These are phyloP conservation scores for Drosophila eohydei DNA, from an alignment of 2,888 invertebrate genomes.

Conservation along the genomic window DNA sequence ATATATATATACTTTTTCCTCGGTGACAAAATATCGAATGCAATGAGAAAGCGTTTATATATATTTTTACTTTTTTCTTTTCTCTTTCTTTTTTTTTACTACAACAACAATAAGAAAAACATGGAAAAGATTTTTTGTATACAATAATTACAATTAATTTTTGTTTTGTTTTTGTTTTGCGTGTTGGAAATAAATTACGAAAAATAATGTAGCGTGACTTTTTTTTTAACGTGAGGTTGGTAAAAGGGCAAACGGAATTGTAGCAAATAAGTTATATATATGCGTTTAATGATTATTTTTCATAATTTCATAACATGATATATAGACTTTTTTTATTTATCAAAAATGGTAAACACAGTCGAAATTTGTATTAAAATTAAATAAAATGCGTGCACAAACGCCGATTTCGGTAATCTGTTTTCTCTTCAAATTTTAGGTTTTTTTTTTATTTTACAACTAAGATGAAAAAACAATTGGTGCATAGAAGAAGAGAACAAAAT, in stretches of 20 bases:
- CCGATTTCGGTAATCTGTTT: constrained; percentile 61
- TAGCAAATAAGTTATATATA: constrained; percentile 45
- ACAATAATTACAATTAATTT: constrained; percentile 25
- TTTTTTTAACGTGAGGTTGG: constrained; percentile 1
- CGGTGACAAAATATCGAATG: constrained; percentile 19
- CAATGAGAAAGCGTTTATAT: constrained; percentile 21
- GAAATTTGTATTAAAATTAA: constrained; percentile 53
- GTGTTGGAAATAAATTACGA: constrained; percentile 44
- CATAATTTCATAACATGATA: constrained; percentile 48
- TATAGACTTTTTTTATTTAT: constrained; percentile 6
- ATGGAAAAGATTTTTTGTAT: constrained; percentile 54
- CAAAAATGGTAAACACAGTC: constrained; percentile 54
- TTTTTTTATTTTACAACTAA: constrained; percentile 34
- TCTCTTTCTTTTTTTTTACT: constrained; percentile 38
- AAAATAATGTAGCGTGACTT: constrained; percentile 51
- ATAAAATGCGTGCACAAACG: constrained; percentile 85
- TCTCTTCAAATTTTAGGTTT: constrained; percentile 17
- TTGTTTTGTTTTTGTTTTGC: constrained; percentile 21
- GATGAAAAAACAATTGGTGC: constrained; percentile 57
- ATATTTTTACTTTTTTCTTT: constrained; percentile 1
- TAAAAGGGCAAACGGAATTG: constrained; percentile 33
- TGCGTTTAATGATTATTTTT: constrained; percentile 51
- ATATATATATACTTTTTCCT: neutral
- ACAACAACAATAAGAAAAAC: constrained; percentile 79
- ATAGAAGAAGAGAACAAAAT: constrained; percentile 54